These are phyloP conservation scores for Syngnathus acus DNA, from an alignment of 2,797 vertebrate genomes.

Conservation along the genomic window DNA sequence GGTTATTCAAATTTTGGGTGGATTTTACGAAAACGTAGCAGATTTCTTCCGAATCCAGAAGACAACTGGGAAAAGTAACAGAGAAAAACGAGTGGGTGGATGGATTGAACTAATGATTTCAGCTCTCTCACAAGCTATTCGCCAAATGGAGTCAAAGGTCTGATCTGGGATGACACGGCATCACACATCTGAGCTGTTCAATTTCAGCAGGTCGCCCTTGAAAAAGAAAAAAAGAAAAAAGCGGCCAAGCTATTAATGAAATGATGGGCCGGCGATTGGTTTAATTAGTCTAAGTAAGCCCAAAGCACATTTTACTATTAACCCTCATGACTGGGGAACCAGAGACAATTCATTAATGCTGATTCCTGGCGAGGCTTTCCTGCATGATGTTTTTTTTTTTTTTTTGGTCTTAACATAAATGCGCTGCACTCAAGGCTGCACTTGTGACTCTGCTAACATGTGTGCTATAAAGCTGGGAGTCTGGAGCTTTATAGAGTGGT, in stretches of 20 bases:
- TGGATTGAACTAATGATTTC: too few species aligned
- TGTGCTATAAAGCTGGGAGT: neutral
- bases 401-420: neutral
- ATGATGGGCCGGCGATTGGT: neutral
- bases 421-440: neutral
- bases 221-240: neutral
- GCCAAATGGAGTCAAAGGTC: constrained; percentile 2
- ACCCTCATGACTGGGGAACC: constrained; percentile 5
- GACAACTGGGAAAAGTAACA: too few species aligned
- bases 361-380: constrained; percentile 1
- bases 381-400: constrained; percentile 3
- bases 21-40: too few species aligned
- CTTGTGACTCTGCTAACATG: constrained; percentile 1
- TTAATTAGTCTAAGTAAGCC: constrained; percentile 7
- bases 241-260: neutral
- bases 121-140: neutral
- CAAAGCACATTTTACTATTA: neutral
- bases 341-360: neutral
- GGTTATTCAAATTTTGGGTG: too few species aligned
- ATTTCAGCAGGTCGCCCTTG: constrained; percentile 2
- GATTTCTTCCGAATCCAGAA: too few species aligned
- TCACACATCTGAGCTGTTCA: neutral
- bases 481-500: neutral
- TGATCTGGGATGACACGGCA: neutral
- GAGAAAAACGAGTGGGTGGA: neutral